These are phyloP conservation scores for Spodoptera exigua DNA, from an alignment of 2,888 invertebrate genomes.

Conservation along the genomic window DNA sequence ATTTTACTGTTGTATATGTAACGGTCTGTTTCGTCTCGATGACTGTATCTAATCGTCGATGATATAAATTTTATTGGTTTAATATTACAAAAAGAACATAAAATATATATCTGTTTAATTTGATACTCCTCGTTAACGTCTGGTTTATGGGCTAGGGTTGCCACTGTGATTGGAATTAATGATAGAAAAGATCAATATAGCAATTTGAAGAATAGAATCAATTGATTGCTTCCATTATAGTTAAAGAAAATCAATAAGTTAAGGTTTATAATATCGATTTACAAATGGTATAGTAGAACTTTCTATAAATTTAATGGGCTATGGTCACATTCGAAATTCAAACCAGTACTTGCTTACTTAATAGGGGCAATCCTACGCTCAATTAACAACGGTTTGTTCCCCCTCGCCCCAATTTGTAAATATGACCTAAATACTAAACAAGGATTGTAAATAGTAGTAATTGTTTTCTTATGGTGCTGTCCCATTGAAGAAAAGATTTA, in stretches of 20 bases:
- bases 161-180: conserved; percentile 5
- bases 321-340: not conserved
- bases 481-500: no score
- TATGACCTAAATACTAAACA: conserved; percentile 11
- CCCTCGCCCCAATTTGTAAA: conserved; percentile 17
- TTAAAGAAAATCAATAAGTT: no score
- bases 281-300: conserved; percentile 1
- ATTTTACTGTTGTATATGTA: conserved; percentile 28
- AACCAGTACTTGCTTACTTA: not conserved
- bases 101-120: conserved; percentile 36
- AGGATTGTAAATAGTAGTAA: conserved; percentile 26
- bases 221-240: not conserved
- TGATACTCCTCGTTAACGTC: conserved; percentile 23
- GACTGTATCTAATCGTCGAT: conserved; percentile 21
- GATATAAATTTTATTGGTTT: conserved; percentile 28
- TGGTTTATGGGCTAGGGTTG: conserved; percentile 31
- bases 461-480: conserved; percentile 3
- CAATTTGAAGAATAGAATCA: no score
- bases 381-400: conserved; percentile 35
- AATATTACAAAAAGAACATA: conserved; percentile 25
- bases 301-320: not conserved
- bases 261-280: not conserved
- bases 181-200: no score
- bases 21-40: conserved; percentile 30
- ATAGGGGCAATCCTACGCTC: conserved; percentile 30